These are phyloP conservation scores for Tadarida brasiliensis DNA, from an alignment of 2,797 vertebrate species.

Conservation along the genomic window DNA sequence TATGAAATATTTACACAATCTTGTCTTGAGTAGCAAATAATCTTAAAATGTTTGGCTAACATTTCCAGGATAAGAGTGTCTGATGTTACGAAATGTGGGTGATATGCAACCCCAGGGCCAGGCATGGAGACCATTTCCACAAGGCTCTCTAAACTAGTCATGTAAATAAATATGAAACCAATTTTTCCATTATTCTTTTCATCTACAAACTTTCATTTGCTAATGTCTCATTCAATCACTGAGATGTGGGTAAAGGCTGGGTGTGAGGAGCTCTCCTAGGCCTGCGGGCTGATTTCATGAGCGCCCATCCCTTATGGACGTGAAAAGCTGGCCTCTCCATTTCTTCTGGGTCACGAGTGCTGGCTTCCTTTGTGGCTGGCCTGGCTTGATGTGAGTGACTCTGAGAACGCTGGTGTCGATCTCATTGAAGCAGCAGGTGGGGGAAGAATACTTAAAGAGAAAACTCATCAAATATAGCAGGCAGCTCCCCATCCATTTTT, in stretches of 20 bases:
- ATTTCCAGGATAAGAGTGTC: not conserved
- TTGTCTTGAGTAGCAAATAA: not conserved
- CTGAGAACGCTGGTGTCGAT: not conserved
- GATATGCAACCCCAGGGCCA: not conserved
- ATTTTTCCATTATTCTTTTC: not conserved
- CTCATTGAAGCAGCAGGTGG: not conserved
- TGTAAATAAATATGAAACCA: slow-evolving; percentile 21
- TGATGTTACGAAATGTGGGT: not conserved
- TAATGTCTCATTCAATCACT: not conserved
- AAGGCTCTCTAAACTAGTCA: not conserved
- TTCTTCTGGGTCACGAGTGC: fast-evolving
- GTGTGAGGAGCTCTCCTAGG: not conserved
- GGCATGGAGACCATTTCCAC: not conserved
- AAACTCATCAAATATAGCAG: slow-evolving; percentile 35
- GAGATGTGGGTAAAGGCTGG: not conserved
- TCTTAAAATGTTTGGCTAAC: slow-evolving; percentile 14
- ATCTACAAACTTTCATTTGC: not conserved
- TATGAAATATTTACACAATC: not conserved
- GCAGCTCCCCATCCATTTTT: slow-evolving; percentile 15
- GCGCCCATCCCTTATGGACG: not conserved
- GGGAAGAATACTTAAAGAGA: not conserved
- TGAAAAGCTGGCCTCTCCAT: fast-evolving
- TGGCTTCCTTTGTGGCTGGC: not conserved
- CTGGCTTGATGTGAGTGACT: not conserved
- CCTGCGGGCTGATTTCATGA: not conserved